phyloP scores from a whole-genome alignment of 2,888 invertebrate species.

The Tipula unca region DNA sequence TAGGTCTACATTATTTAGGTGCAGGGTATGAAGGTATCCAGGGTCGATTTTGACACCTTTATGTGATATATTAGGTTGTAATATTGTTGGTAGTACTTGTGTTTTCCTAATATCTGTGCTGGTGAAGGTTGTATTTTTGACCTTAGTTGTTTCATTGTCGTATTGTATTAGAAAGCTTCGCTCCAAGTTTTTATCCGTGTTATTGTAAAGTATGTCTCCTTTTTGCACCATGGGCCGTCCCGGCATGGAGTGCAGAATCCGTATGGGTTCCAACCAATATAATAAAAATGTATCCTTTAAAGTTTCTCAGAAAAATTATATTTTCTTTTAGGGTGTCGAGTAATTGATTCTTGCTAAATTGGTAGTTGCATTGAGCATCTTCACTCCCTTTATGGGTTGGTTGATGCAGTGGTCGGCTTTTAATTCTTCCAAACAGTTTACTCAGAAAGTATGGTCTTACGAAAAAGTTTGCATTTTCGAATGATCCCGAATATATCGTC shows the following conservation, averaged over 20 bases:
- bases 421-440: no score
- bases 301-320: neutral
- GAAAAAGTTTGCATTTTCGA: no score
- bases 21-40: neutral
- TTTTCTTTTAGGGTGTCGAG: neutral
- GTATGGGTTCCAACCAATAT: no score
- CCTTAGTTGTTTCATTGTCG: neutral
- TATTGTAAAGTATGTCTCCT: neutral
- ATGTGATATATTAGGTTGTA: no score
- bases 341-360: neutral
- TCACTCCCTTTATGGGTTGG: no score
- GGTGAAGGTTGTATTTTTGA: neutral
- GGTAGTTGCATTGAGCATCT: neutral
- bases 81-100: neutral
- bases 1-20: neutral
- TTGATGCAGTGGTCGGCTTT: no score
- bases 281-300: no score
- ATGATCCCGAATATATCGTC: no score
- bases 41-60: neutral
- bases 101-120: neutral
- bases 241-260: no score
- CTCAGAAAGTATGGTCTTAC: no score
- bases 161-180: neutral
- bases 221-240: no score
- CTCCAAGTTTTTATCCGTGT: neutral